phyloP scores from a whole-genome alignment of 2,888 invertebrate genomes.

The Caenorhabditis japonica region DNA sequence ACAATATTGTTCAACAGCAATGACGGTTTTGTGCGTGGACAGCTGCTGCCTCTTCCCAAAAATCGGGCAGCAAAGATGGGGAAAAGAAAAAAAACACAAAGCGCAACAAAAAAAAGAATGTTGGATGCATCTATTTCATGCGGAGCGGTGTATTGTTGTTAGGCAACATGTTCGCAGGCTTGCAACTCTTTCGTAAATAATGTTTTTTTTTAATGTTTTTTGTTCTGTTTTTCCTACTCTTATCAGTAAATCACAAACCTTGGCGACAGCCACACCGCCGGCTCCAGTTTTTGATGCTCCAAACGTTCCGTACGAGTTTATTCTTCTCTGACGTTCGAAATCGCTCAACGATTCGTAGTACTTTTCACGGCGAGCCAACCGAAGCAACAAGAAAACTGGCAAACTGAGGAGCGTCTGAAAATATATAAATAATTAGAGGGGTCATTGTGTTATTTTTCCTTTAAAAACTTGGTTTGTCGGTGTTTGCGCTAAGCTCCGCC shows the following conservation, averaged over 20 bases:
- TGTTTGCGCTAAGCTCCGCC: too few species aligned
- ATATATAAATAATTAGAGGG: conserved; percentile 7
- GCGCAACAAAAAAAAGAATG: too few species aligned
- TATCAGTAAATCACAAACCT: conserved; percentile 13
- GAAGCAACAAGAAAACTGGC: conserved; percentile 76
- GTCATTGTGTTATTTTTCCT: too few species aligned
- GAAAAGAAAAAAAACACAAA: too few species aligned
- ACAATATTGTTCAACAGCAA: neutral
- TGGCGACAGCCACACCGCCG: conserved; percentile 47
- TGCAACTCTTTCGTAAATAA: neutral
- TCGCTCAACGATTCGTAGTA: conserved; percentile 72
- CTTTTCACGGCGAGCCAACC: conserved; percentile 70
- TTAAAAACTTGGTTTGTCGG: too few species aligned
- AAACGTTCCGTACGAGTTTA: conserved; percentile 73
- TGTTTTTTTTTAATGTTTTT: neutral
- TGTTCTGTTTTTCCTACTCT: neutral
- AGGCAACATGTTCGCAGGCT: conserved; percentile 20
- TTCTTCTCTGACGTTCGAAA: conserved; percentile 65
- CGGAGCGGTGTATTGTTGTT: too few species aligned
- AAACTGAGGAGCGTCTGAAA: conserved; percentile 73
- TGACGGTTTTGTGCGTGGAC: conserved; percentile 37
- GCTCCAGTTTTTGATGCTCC: conserved; percentile 48
- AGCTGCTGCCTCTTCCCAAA: conserved; percentile 23
- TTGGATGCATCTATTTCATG: too few species aligned
- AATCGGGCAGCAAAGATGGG: conserved; percentile 7